A percentile compares a stretch with the other conserved stretches of the same genome.
These are phyloP conservation scores for Tachysurus fulvidraco DNA, from an alignment of 2,113 vertebrate genomes.

Conservation along the genomic window DNA sequence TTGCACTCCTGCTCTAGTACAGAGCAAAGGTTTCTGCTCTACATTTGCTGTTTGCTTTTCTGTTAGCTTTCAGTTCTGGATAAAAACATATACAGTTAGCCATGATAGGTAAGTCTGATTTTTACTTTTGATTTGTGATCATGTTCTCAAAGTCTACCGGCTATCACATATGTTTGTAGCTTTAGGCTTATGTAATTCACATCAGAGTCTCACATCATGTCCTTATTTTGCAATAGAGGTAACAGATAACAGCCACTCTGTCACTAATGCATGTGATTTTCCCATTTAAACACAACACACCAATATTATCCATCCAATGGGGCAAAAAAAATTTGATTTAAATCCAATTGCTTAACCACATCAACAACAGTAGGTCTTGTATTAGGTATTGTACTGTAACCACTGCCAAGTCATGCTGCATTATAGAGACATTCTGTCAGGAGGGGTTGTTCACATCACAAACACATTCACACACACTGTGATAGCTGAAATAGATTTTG, in stretches of 20 bases:
- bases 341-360: not conserved
- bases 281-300: not conserved
- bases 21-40: not conserved
- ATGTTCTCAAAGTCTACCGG: not conserved
- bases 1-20: not conserved
- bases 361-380: not conserved
- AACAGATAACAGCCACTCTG: not conserved
- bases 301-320: not conserved
- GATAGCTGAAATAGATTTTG: too few relatives aligned
- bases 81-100: not conserved
- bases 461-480: not conserved
- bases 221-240: not conserved
- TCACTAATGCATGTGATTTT: not conserved
- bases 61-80: not conserved
- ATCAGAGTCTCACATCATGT: not conserved
- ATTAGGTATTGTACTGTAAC: not conserved
- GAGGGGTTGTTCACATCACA: not conserved
- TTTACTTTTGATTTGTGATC: not conserved
- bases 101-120: constrained; percentile 27
- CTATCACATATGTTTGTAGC: not conserved
- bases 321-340: not conserved
- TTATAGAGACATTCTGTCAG: not conserved
- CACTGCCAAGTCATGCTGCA: not conserved
- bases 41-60: not conserved
- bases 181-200: not conserved